Evolutionary conservation across 37 sponge, comb jelly and placozoan species (phyloP).

Genomic region (Haliclona indistincta): DNA sequence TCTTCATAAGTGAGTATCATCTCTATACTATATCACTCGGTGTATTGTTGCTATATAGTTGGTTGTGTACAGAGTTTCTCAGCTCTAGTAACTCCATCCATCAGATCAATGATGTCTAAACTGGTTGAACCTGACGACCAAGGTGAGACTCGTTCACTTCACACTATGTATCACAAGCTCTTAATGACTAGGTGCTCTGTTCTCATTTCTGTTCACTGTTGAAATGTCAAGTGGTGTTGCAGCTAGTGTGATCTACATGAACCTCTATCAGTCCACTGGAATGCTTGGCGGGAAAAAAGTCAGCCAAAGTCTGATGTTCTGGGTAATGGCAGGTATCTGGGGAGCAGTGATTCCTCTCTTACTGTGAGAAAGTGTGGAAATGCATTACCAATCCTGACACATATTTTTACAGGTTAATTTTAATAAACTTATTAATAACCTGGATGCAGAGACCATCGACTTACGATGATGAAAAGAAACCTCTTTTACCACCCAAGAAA

Average conservation of each 20-base stretch:
- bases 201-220: not conserved
- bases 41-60: not conserved
- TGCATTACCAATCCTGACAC: no score
- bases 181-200: constrained; percentile 1
- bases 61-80: not conserved
- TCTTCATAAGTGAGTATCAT: constrained; percentile 56
- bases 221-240: not conserved
- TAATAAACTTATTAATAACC: no score
- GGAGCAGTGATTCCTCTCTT: not conserved
- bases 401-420: no score
- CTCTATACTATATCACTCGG: not conserved
- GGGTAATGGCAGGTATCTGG: not conserved
- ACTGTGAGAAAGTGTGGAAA: no score
- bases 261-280: not conserved
- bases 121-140: not conserved
- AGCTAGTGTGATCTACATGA: not conserved
- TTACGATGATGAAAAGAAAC: no score
- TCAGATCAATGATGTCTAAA: not conserved
- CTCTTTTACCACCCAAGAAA: no score
- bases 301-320: not conserved
- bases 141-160: not conserved
- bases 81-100: not conserved
- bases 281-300: not conserved
- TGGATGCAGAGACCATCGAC: no score
- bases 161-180: not conserved